Conservation (phyloP, 64 coral and sea anemone genomes). For the Pocillopora damicornis region DNA sequence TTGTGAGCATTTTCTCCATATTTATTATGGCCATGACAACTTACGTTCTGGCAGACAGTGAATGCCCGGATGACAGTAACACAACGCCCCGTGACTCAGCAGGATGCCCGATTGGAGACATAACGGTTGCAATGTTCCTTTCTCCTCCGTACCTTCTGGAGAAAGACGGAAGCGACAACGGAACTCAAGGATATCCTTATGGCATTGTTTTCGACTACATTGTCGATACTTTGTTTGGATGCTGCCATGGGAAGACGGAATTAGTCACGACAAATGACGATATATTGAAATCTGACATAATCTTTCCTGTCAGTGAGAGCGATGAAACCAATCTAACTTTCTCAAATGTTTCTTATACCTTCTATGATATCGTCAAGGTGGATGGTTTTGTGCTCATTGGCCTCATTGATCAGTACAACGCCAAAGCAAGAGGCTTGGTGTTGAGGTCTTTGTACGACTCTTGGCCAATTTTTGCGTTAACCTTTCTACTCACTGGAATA, state of each 20-base stretch:
- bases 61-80: background rate
- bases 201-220: constrained; percentile 30
- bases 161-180: background rate
- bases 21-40: background rate
- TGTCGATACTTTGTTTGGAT: background rate
- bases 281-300: background rate
- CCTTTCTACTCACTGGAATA: constrained; percentile 32
- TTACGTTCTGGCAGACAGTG: background rate
- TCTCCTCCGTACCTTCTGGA: constrained; percentile 35
- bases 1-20: background rate
- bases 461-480: constrained; percentile 48
- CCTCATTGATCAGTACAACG: constrained; percentile 32
- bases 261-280: background rate
- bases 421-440: constrained; percentile 14
- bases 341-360: background rate
- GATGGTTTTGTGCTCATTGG: constrained; percentile 12
- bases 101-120: constrained; percentile 17
- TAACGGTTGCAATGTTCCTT: background rate
- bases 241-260: background rate
- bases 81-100: background rate
- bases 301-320: constrained; percentile 23
- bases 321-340: background rate
- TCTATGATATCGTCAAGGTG: constrained; percentile 10
- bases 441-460: constrained; percentile 12
- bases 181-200: no score